Base-by-base conservation (phyloP, 2,797 vertebrate genomes). In the Syndactyla subalaris region DNA sequence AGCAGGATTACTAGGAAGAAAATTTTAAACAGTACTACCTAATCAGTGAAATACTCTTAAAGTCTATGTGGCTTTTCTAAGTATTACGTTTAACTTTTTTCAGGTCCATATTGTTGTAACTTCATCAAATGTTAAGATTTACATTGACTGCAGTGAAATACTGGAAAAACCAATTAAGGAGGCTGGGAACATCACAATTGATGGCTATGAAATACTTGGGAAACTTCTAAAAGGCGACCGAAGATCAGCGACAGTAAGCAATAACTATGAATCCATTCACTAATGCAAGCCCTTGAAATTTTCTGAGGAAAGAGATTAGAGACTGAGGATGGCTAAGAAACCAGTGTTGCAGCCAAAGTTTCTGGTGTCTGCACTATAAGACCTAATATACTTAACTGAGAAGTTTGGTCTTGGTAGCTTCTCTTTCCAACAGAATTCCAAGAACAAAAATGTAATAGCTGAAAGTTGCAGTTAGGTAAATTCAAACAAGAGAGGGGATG, bases 131-230 rank as follows among this genome's bases (percentile, higher is more conserved):
- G 98, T 99, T 94, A 99, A 98, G 90, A 98, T 99, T 96, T 99
- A 99, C 84, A 80, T 99, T 52, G 99, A 99, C 98, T 99, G 99
- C 97, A 98, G 98, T 93, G 98, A 99, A 96, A 98, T 99, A 95
- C 94, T 98, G 13, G 99, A 99, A 91, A 99, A 99, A 96, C 96
- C 98, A 91, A 98, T 99, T 85, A 99, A 99, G 82, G 98, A 98
- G 14, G 98, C 98, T 67, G 99, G 99, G 57, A 99, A 99, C 97
- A 98, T 99, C 41, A 99, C 99, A 90, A 98, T 96, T 5, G 98
- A 99, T 73, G 99, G 99, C 76, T 99, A 99, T 97, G 99, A 99
- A 98, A 98, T 99, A 61, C 98, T 99, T 93, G 99, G 99, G 55
- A 99, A 99, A 94, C 98, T 99, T 96, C 97, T 98, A 96, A 99